These are phyloP conservation scores for Halichoerus grypus DNA, from an alignment of 2,113 vertebrate species.

Conservation along the genomic window DNA sequence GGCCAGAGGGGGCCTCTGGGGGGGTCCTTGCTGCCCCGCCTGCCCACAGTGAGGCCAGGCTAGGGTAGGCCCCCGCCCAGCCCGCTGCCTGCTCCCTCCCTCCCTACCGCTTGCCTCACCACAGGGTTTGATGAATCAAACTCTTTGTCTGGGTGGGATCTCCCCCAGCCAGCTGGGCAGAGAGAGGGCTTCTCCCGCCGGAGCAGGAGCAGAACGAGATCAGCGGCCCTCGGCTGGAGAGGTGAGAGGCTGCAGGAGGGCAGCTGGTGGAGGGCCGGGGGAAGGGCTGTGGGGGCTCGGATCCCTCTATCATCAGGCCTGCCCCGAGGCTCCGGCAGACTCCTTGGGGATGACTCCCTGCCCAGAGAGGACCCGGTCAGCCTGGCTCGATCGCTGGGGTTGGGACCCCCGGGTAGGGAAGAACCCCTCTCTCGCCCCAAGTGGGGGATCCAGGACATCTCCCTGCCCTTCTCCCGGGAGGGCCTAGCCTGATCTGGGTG, in stretches of 20 bases:
- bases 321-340: neutral
- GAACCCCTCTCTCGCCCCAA: neutral
- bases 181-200: constrained; percentile 79
- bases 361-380: neutral
- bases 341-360: neutral
- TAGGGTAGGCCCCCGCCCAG: constrained; percentile 81
- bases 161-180: constrained; percentile 80
- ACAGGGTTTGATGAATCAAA: constrained; percentile 84
- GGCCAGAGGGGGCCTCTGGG: constrained; percentile 6
- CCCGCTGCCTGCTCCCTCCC: constrained; percentile 75
- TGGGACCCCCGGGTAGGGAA: neutral
- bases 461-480: constrained; percentile 12
- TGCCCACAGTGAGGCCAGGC: constrained; percentile 75
- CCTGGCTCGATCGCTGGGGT: neutral
- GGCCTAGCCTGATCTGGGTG: constrained; percentile 27
- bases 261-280: neutral
- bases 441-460: neutral
- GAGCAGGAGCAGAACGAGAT: constrained; percentile 23
- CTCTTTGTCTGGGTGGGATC: constrained; percentile 85
- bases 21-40: constrained; percentile 65
- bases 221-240: constrained; percentile 50
- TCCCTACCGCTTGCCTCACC: constrained; percentile 74
- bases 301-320: neutral
- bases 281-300: neutral
- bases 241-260: constrained; percentile 66